Percentiles rank a stretch among this genome's conserved stretches.
Conservation (phyloP, 1,140 invertebrate genomes). For the Anadara kagoshimensis region DNA sequence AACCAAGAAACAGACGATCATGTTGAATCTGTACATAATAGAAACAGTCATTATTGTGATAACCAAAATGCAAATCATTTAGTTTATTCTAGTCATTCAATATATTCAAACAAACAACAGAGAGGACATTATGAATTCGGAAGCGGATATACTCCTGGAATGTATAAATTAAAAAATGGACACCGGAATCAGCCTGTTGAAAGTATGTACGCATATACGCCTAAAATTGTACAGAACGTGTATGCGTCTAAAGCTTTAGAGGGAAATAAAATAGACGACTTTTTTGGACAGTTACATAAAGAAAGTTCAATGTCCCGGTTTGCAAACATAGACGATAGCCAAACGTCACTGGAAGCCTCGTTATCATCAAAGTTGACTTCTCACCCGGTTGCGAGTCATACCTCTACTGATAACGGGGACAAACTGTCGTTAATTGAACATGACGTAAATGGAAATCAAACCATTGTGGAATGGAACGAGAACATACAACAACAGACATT, state of each 20-base stretch:
- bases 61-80: neutral
- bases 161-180: neutral
- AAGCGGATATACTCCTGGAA: conserved; percentile 27
- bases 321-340: conserved; percentile 10
- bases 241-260: conserved; percentile 47
- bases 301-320: conserved; percentile 33
- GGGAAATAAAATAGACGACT: conserved; percentile 50
- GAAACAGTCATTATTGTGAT: neutral
- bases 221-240: conserved; percentile 47
- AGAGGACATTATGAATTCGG: conserved; percentile 22
- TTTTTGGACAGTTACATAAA: conserved; percentile 33
- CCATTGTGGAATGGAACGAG: neutral
- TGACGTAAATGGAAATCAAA: neutral
- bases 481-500: no score
- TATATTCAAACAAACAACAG: neutral
- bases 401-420: conserved; percentile 2
- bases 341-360: conserved; percentile 3
- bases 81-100: conserved; percentile 1
- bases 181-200: conserved; percentile 1
- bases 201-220: conserved; percentile 56
- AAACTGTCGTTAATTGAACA: conserved; percentile 29
- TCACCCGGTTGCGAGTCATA: conserved; percentile 5
- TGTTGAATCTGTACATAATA: neutral
- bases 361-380: conserved; percentile 9
- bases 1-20: neutral